Evolutionary conservation across 64 coral and sea anemone genomes (phyloP).

Genomic region (Acropora yongei): DNA sequence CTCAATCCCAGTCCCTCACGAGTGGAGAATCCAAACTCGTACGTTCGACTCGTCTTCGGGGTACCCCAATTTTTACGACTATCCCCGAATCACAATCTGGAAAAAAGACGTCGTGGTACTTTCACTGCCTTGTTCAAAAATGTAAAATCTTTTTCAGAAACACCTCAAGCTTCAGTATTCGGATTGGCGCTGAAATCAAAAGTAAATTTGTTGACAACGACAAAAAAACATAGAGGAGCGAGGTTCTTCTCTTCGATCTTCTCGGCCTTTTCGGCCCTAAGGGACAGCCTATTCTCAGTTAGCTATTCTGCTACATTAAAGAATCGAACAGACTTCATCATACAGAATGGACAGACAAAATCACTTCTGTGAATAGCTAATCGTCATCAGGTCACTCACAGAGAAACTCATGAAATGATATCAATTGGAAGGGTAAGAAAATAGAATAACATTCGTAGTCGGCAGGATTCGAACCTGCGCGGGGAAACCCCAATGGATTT

Average conservation of each 20-base stretch:
- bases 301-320: too few relatives aligned
- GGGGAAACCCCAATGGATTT: constrained; percentile 48
- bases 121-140: too few relatives aligned
- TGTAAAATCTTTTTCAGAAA: background rate
- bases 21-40: too few relatives aligned
- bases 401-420: background rate
- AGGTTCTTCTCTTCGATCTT: background rate
- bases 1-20: too few relatives aligned
- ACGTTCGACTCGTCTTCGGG: too few relatives aligned
- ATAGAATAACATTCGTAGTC: background rate
- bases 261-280: background rate
- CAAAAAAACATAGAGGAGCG: background rate
- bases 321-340: too few relatives aligned
- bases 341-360: too few relatives aligned
- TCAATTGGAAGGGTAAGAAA: background rate
- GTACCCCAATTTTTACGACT: too few relatives aligned
- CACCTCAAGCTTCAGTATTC: background rate
- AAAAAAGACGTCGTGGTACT: too few relatives aligned
- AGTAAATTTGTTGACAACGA: background rate
- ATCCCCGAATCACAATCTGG: too few relatives aligned
- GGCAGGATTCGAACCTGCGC: constrained; percentile 48
- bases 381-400: background rate
- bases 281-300: too few relatives aligned
- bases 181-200: background rate
- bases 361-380: too few relatives aligned